These are phyloP conservation scores for Machimus rusticus DNA, from an alignment of 2,888 invertebrate species.

Conservation along the genomic window DNA sequence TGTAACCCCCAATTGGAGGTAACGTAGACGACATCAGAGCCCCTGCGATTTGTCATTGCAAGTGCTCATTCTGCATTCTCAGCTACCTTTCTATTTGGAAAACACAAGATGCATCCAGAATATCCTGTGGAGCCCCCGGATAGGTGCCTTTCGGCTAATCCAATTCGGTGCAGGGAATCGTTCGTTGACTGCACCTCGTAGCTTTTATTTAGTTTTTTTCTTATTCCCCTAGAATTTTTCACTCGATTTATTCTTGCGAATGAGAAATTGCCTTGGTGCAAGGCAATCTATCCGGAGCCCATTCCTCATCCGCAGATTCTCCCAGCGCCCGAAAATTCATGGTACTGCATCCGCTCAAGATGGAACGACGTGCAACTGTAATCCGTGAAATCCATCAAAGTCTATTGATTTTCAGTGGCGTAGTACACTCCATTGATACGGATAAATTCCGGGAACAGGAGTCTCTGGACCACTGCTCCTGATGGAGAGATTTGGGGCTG, in stretches of 20 bases:
- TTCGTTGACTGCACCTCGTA: background rate
- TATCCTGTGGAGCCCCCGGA: background rate
- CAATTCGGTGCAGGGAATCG: slow-evolving; percentile 6
- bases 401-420: slow-evolving; percentile 39
- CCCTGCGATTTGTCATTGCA: slow-evolving; percentile 30
- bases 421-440: background rate
- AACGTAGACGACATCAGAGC: background rate
- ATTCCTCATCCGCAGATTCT: slow-evolving; percentile 31
- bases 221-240: background rate
- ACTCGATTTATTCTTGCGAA: slow-evolving; percentile 23
- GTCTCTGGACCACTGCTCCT: background rate
- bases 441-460: background rate
- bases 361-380: slow-evolving; percentile 31
- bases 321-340: slow-evolving; percentile 2
- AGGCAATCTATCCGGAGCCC: slow-evolving; percentile 19
- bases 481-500: background rate
- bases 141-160: slow-evolving; percentile 5
- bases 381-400: slow-evolving; percentile 45
- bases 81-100: slow-evolving; percentile 5
- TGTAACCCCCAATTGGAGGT: slow-evolving; percentile 6
- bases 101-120: slow-evolving; percentile 29
- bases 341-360: slow-evolving; percentile 24
- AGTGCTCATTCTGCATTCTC: slow-evolving; percentile 20
- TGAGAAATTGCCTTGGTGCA: slow-evolving; percentile 32
- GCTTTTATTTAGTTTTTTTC: background rate